Conservation (phyloP, 2,797 vertebrate species). For the Rhincodon typus region DNA sequence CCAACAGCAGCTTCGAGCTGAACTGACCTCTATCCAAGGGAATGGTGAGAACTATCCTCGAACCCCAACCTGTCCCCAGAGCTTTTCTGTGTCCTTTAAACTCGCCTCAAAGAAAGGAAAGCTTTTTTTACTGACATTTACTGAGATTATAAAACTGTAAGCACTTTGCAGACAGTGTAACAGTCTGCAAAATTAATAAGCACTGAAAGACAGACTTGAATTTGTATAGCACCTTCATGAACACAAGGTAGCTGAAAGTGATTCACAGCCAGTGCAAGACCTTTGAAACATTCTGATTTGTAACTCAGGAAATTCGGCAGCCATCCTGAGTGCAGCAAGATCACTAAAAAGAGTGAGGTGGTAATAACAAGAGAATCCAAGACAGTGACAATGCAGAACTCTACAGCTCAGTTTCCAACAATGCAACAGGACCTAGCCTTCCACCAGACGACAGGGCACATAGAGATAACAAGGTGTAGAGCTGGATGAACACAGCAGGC, state of each 20-base stretch:
- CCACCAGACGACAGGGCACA: neutral
- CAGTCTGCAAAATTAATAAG: neutral
- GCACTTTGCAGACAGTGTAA: neutral
- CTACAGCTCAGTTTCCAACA: neutral
- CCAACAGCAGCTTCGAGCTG: neutral
- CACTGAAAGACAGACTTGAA: neutral
- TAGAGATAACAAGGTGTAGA: neutral
- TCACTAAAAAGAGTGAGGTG: neutral
- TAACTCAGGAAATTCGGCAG: neutral
- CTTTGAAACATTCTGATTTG: neutral
- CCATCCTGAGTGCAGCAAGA: neutral
- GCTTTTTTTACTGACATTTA: neutral
- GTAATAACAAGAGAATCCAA: neutral
- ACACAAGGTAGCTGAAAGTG: neutral
- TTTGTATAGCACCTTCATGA: neutral
- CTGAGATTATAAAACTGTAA: neutral
- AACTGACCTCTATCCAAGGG: neutral
- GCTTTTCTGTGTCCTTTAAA: neutral
- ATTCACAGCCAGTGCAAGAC: neutral
- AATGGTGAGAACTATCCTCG: neutral
- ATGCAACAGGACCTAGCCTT: no score
- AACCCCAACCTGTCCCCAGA: neutral
- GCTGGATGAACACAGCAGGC: no score
- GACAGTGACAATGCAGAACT: neutral
- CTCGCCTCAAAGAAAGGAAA: neutral